Conservation (phyloP, 2,888 invertebrate genomes). For the Hipparchia semele region DNA sequence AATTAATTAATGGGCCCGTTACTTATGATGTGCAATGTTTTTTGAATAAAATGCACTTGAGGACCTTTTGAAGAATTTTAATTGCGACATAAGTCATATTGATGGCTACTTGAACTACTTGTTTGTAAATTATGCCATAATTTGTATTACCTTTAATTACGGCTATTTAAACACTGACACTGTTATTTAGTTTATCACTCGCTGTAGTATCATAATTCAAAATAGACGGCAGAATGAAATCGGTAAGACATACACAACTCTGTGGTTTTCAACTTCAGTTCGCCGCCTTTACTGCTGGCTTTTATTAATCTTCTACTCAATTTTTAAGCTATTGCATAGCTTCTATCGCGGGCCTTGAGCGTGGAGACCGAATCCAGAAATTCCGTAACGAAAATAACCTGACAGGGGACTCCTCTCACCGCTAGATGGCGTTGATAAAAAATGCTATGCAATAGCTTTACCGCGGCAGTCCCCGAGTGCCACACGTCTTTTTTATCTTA, state of each 20-base stretch:
- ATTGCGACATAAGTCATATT: constrained; percentile 4
- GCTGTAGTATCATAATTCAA: background rate
- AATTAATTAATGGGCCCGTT: constrained; percentile 6
- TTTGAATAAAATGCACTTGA: background rate
- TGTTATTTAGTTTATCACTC: background rate
- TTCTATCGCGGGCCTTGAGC: too few relatives aligned
- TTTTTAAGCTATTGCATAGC: too few relatives aligned
- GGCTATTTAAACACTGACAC: constrained; percentile 13
- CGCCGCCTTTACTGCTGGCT: too few relatives aligned
- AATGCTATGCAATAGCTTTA: too few relatives aligned
- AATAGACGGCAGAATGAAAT: constrained; percentile 39
- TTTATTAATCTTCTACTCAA: too few relatives aligned
- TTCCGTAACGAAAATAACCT: too few relatives aligned
- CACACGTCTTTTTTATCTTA: background rate
- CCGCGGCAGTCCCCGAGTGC: too few relatives aligned
- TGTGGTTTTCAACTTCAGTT: too few relatives aligned
- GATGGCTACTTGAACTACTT: constrained; percentile 8
- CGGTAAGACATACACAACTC: constrained; percentile 39
- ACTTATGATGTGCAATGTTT: constrained; percentile 1
- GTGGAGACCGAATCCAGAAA: too few relatives aligned
- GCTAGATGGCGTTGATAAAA: too few relatives aligned
- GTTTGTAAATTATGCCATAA: constrained; percentile 15
- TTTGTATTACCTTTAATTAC: background rate
- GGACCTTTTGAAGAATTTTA: constrained; percentile 6
- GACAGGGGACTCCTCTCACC: too few relatives aligned